These are phyloP conservation scores for Pseudochromis fuscus DNA, from an alignment of 2,797 vertebrate genomes.

Conservation along the genomic window DNA sequence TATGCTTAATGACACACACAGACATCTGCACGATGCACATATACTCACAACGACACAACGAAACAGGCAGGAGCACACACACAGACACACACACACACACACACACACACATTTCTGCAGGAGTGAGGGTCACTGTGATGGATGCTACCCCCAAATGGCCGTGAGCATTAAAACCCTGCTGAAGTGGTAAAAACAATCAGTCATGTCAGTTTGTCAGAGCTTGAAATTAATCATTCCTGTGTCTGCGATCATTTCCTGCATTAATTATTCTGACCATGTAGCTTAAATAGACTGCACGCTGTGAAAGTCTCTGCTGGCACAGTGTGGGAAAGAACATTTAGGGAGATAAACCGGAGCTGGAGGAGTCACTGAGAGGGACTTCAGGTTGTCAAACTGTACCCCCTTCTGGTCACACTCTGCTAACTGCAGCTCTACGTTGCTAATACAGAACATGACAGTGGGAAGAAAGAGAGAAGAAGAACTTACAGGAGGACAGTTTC, in stretches of 20 bases:
- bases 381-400: constrained; percentile 82
- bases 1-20: constrained; percentile 22
- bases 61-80: constrained; percentile 14
- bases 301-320: constrained; percentile 70
- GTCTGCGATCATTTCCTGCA: constrained; percentile 63
- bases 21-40: neutral
- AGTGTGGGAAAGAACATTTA: constrained; percentile 62
- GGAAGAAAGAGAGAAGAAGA: neutral
- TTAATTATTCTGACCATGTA: constrained; percentile 71
- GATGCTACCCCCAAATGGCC: constrained; percentile 66
- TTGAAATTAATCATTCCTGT: constrained; percentile 68
- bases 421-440: constrained; percentile 68
- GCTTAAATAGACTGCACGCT: constrained; percentile 71
- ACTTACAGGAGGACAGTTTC: neutral
- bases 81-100: constrained; percentile 26
- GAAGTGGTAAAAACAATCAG: constrained; percentile 61
- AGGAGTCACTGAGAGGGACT: constrained; percentile 71
- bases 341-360: no score
- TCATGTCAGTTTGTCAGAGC: constrained; percentile 69
- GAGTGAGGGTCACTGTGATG: constrained; percentile 71
- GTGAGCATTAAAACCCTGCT: constrained; percentile 66
- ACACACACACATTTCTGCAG: constrained; percentile 41
- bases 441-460: constrained; percentile 72
- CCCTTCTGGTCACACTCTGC: constrained; percentile 76
- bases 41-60: neutral